Conservation (phyloP, 2,888 invertebrate species). For the Gandaritis pyraliata region DNA sequence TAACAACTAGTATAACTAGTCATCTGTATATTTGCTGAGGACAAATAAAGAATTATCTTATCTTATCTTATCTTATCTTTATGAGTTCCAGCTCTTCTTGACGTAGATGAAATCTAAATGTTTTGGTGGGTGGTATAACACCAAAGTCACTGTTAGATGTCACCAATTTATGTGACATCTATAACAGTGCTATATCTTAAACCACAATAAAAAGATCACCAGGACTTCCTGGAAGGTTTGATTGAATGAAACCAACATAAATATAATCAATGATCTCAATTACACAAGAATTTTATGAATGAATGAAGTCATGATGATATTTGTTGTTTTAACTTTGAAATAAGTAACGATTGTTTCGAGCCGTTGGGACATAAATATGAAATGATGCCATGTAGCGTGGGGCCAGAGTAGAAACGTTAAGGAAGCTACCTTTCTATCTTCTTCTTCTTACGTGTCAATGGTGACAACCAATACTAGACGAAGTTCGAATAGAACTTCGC, state of each 20-base stretch:
- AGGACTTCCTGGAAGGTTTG: constrained; percentile 2
- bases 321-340: constrained; percentile 15
- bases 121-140: too few species aligned
- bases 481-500: too few species aligned
- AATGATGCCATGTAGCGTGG: constrained; percentile 10
- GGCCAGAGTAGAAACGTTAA: neutral
- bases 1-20: too few species aligned
- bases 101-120: too few species aligned
- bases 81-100: too few species aligned
- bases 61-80: too few species aligned
- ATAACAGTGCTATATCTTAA: neutral
- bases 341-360: constrained; percentile 12
- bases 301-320: constrained; percentile 11
- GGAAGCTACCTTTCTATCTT: too few species aligned
- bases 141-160: neutral
- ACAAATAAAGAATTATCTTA: too few species aligned
- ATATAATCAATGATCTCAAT: constrained; percentile 15
- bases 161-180: too few species aligned
- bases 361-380: neutral
- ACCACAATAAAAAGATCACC: neutral
- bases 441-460: too few species aligned
- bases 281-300: constrained; percentile 19
- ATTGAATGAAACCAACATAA: constrained; percentile 13
- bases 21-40: too few species aligned
- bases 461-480: too few species aligned